A percentile compares a stretch with the other conserved stretches of the same genome.
Evolutionary conservation across 2,113 vertebrate genomes (phyloP).

Genomic region (Nothoprocta perdicaria): DNA sequence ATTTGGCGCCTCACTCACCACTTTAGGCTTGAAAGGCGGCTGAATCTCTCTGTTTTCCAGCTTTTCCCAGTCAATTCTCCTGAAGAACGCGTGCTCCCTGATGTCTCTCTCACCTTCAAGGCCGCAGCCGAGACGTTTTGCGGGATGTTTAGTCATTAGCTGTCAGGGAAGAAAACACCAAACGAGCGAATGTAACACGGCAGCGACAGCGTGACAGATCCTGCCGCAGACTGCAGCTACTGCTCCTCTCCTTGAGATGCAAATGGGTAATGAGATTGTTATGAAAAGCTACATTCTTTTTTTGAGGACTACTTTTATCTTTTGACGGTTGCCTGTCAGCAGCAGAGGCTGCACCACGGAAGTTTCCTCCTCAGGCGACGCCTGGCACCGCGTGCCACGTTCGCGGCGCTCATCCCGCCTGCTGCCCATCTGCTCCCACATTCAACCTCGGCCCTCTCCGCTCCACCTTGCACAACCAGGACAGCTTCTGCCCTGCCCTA

Average conservation of each 20-base stretch:
- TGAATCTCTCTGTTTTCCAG: constrained; percentile 94
- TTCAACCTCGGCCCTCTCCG: not conserved
- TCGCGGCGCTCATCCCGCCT: not conserved
- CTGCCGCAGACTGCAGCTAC: not conserved
- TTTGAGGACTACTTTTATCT: not conserved
- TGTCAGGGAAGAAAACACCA: constrained; percentile 47
- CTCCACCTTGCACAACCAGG: not conserved
- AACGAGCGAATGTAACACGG: not conserved
- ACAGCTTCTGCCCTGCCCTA: not conserved
- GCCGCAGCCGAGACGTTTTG: constrained; percentile 93
- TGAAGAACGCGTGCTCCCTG: constrained; percentile 94
- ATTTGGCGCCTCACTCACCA: constrained; percentile 83
- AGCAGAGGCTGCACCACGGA: not conserved
- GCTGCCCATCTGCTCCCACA: not conserved
- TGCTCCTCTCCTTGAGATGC: not conserved
- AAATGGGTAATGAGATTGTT: not conserved
- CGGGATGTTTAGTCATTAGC: constrained; percentile 98
- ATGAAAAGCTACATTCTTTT: not conserved
- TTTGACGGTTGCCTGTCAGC: not conserved
- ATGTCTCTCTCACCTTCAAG: constrained; percentile 92
- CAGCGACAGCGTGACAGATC: not conserved
- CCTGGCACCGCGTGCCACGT: not conserved
- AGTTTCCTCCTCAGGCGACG: not conserved
- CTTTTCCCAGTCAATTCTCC: constrained; percentile 97
- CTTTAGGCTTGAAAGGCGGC: constrained; percentile 97